phyloP scores from a whole-genome alignment of 1,140 invertebrate species.

The Drosophila kepulauana region DNA sequence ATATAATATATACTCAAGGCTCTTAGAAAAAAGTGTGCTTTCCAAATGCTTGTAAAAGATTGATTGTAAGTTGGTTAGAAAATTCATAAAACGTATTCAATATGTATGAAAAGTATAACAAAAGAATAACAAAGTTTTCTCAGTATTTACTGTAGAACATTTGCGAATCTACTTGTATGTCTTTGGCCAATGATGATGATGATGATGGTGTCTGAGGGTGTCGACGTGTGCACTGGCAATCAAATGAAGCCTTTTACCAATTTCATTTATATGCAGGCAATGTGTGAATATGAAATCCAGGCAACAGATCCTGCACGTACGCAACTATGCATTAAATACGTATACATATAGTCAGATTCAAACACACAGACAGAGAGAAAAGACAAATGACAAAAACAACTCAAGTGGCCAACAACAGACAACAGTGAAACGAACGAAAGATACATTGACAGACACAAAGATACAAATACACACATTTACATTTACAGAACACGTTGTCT shows the following conservation, averaged over 20 bases:
- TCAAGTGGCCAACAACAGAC: conserved; percentile 10
- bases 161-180: not conserved
- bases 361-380: not conserved
- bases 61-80: not conserved
- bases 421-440: not conserved
- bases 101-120: conserved; percentile 2
- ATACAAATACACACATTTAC: conserved; percentile 16
- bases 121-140: conserved; percentile 9
- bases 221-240: conserved; percentile 68
- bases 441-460: conserved; percentile 1
- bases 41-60: not conserved
- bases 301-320: conserved; percentile 51
- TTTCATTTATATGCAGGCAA: conserved; percentile 57
- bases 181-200: conserved; percentile 13
- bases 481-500: conserved; percentile 10
- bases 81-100: conserved; percentile 15
- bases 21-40: not conserved
- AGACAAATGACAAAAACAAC: conserved; percentile 33
- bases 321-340: conserved; percentile 46
- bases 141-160: not conserved
- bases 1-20: not conserved
- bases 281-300: conserved; percentile 62
- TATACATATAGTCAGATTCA: conserved; percentile 9
- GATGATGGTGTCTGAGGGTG: conserved; percentile 12
- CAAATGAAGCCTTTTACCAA: conserved; percentile 68